Evolutionary conservation across 1,140 invertebrate genomes (phyloP).

Genomic region (Drosophila kepulauana): DNA sequence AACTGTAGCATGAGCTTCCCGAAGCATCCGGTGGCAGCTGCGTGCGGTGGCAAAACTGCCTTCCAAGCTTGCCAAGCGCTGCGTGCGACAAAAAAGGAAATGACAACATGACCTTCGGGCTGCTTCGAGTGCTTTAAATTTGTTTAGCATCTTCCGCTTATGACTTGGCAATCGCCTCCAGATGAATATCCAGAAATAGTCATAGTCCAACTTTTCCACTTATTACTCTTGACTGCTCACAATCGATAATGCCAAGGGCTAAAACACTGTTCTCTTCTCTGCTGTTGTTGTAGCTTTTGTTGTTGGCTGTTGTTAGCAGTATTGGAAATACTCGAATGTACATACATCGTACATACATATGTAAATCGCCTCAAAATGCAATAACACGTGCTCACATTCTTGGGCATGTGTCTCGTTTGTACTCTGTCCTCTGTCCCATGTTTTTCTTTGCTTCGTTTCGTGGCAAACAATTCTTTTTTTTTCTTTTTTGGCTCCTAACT

Average conservation of each 20-base stretch:
- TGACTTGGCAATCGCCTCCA: slow-evolving; percentile 68
- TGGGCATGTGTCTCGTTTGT: slow-evolving; percentile 11
- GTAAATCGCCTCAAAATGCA: slow-evolving; percentile 60
- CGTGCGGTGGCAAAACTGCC: slow-evolving; percentile 54
- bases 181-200: slow-evolving; percentile 50
- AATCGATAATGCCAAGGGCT: slow-evolving; percentile 44
- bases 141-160: slow-evolving; percentile 79
- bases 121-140: slow-evolving; percentile 66
- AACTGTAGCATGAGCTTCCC: slow-evolving; percentile 79
- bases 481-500: not conserved
- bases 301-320: slow-evolving; percentile 11
- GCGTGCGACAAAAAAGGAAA: slow-evolving; percentile 49
- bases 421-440: slow-evolving; percentile 13
- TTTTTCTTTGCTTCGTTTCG: slow-evolving; percentile 33
- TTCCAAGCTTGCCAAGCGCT: slow-evolving; percentile 2
- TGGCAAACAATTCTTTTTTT: slow-evolving; percentile 43
- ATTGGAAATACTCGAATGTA: slow-evolving; percentile 4
- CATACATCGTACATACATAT: slow-evolving; percentile 15
- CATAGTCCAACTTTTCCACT: slow-evolving; percentile 60
- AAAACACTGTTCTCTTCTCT: slow-evolving; percentile 3
- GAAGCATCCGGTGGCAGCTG: slow-evolving; percentile 78
- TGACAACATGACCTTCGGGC: slow-evolving; percentile 78
- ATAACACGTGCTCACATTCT: slow-evolving; percentile 56
- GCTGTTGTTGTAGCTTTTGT: not conserved
- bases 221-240: slow-evolving; percentile 55